Percentiles rank a stretch among this genome's conserved stretches.
Evolutionary conservation across 2,113 vertebrate genomes (phyloP).

Genomic region (Pangasianodon hypophthalmus): DNA sequence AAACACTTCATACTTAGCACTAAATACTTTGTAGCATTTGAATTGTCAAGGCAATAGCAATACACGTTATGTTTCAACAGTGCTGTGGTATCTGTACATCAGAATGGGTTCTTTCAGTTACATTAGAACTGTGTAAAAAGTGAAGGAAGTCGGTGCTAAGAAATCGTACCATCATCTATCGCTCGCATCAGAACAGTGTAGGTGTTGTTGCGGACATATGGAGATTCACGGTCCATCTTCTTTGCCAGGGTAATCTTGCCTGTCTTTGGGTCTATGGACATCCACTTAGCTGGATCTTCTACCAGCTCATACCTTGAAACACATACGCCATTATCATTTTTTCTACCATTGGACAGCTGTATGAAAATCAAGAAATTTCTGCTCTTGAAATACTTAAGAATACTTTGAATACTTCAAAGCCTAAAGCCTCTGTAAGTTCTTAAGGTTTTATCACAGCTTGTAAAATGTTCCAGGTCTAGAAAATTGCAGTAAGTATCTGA

Average conservation of each 20-base stretch:
- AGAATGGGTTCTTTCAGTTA: not conserved
- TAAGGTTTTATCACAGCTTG: not conserved
- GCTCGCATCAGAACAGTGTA: slow-evolving; percentile 71
- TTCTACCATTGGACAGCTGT: not conserved
- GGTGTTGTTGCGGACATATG: slow-evolving; percentile 61
- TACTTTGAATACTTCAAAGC: not conserved
- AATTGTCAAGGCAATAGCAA: too few species aligned
- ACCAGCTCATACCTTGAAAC: slow-evolving; percentile 67
- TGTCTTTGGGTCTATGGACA: slow-evolving; percentile 70
- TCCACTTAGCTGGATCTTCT: slow-evolving; percentile 74
- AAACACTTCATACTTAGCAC: too few species aligned
- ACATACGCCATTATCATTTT: not conserved
- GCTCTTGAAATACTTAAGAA: not conserved
- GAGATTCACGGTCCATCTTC: slow-evolving; percentile 77
- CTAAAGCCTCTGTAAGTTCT: not conserved
- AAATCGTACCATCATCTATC: slow-evolving; percentile 73
- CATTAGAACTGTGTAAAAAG: not conserved
- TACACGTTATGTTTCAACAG: not conserved
- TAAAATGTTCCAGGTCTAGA: not conserved
- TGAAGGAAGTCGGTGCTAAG: not conserved
- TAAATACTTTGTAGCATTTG: too few species aligned
- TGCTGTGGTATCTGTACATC: not conserved
- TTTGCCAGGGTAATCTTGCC: slow-evolving; percentile 69
- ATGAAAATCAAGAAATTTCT: not conserved
- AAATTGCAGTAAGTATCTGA: not conserved